These are phyloP conservation scores for Australoheros scitulus DNA, from an alignment of 2,113 vertebrate species.

Conservation along the genomic window DNA sequence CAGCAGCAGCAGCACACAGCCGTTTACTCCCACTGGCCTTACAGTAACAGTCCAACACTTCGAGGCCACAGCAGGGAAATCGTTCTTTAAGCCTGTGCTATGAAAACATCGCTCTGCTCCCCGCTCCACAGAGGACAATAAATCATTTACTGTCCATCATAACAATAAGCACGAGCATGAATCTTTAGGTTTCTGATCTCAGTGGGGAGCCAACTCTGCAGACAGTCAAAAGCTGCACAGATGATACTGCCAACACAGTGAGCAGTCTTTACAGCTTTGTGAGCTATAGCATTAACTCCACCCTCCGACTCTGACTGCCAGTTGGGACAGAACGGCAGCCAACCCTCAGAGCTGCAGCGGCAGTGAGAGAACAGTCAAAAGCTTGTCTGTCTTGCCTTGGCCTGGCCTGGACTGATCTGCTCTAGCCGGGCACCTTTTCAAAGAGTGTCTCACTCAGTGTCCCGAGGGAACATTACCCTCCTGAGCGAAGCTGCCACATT, in stretches of 20 bases:
- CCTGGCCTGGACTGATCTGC: neutral
- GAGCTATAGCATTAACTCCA: slow-evolving; percentile 31
- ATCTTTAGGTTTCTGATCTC: neutral
- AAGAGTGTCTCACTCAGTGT: slow-evolving; percentile 43
- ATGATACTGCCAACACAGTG: slow-evolving; percentile 9
- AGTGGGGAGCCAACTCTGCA: neutral
- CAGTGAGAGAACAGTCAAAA: slow-evolving; percentile 38
- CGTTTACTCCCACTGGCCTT: slow-evolving; percentile 19
- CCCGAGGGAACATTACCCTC: slow-evolving; percentile 12
- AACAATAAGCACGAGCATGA: slow-evolving; percentile 6
- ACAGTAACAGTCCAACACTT: slow-evolving; percentile 6
- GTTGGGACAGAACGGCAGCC: slow-evolving; percentile 37
- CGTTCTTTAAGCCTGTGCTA: neutral
- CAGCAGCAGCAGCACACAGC: neutral
- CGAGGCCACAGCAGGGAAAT: neutral
- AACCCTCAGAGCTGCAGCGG: slow-evolving; percentile 28
- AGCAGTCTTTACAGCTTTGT: slow-evolving; percentile 9
- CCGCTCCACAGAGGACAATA: neutral
- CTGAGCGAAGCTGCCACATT: slow-evolving; percentile 9
- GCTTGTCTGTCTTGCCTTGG: slow-evolving; percentile 46
- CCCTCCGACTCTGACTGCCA: slow-evolving; percentile 43
- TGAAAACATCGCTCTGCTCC: slow-evolving; percentile 8
- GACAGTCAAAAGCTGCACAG: neutral
- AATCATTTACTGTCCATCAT: slow-evolving; percentile 8
- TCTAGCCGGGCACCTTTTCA: slow-evolving; percentile 46